A percentile compares a stretch with the other conserved stretches of the same genome.
phyloP scores from a whole-genome alignment of 2,888 invertebrate genomes.

The Dicycla oo region DNA sequence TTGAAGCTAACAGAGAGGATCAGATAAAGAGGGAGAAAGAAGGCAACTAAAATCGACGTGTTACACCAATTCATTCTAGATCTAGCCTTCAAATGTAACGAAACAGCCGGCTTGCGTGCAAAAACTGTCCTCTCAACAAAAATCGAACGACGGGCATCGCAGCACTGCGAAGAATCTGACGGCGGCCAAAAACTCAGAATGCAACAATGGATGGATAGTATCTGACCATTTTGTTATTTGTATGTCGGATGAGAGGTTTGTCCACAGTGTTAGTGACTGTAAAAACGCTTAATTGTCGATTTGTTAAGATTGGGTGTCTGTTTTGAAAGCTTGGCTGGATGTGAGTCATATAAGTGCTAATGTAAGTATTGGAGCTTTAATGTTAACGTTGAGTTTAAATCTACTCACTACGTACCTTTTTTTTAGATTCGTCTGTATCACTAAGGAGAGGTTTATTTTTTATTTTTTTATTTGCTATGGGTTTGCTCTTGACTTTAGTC shows the following conservation, averaged over 20 bases:
- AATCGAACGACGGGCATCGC: conserved; percentile 52
- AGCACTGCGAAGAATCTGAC: conserved; percentile 73
- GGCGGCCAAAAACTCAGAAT: conserved; percentile 79
- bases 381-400: conserved; percentile 1
- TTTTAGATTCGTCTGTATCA: neutral
- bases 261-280: conserved; percentile 63
- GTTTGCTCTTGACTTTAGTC: no score
- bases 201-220: conserved; percentile 81
- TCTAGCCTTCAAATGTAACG: conserved; percentile 47
- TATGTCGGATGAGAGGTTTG: conserved; percentile 59
- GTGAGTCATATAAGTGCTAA: conserved; percentile 52
- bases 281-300: conserved; percentile 69
- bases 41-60: conserved; percentile 19
- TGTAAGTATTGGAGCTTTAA: conserved; percentile 27
- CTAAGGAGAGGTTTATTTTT: neutral
- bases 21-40: neutral
- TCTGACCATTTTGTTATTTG: conserved; percentile 73
- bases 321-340: conserved; percentile 35
- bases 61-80: conserved; percentile 51
- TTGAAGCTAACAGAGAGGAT: neutral
- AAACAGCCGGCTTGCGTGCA: conserved; percentile 45
- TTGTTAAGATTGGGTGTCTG: conserved; percentile 64
- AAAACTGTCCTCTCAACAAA: conserved; percentile 55
- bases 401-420: neutral
- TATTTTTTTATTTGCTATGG: no score